Base-by-base conservation (phyloP, 2,113 vertebrate species). In the Odocoileus virginianus region DNA sequence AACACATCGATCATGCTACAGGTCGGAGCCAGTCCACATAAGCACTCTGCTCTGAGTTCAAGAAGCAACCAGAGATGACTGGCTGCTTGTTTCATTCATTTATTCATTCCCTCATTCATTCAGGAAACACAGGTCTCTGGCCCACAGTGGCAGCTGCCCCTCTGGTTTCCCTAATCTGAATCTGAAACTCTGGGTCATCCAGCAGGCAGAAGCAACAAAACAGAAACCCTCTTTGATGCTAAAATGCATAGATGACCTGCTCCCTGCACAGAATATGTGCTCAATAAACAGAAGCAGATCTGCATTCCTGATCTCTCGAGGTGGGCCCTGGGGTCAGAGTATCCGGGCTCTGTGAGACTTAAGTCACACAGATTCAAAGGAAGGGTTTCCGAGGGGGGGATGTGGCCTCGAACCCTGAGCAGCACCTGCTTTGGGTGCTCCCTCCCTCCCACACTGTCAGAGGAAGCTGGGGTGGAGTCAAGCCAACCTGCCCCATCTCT, bases 1-100 rank as follows among this genome's bases (percentile, higher is more conserved):
- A 12, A 1, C 1, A 9, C 52, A 4, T 30, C 16, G 3, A 55
- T 9, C 3, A 19, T 2, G 30, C 8, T 4, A 2, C 0, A 3
- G 33, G 27, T 8, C 0, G 27, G 81, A 3, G 36, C 27, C 3
- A 6, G 40, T 27, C 19, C 61, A 45, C n/a, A 2, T 3, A 2
- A 10, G 21, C 3, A 60, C 16, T 52, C 54, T 12, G 50, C 25
- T 19, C 10, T 23, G 47, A 15, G 58, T 28, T 40, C 36, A 6
- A 16, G 78, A n/a, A 30, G 87, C 87, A 40, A 58, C 76, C 60
- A 7, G 74, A 45, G 45, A 11, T 0, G 28, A 58, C 86, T 10
- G 13, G 47, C 30, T 30, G 50, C 33, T 2, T n/a, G 30, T 25
- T 10, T 10, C 11, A 16, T 92, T 82, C 60, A 14, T 14, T 15